Evolutionary conservation across 2,113 vertebrate genomes (phyloP), one percentile per base, ranked within the genome.

Genomic region (Eurystomus gularis): DNA sequence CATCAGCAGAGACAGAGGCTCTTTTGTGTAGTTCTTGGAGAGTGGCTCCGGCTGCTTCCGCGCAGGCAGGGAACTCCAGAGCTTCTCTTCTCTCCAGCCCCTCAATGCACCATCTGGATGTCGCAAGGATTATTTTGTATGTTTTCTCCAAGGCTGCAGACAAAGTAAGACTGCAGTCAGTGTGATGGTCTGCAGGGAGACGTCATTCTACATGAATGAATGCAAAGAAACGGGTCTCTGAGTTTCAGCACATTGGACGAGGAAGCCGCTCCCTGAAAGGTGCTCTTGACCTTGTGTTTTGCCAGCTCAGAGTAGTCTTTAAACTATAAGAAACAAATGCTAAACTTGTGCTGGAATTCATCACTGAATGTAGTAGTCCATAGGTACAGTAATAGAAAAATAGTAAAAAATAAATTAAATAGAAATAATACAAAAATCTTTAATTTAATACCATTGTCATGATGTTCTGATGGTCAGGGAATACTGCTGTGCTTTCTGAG

Each of bases 1-100:
- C 96, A 80, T 62, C 78, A 75, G 80, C 54, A 42, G 61, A 48
- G 75, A 98, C 97, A 98, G 98, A 97, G 94, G 76, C 80, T 94
- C 58, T 24, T n/a, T 97, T 98, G 98, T 98, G 83, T 54, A 64
- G 78, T 70, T 49, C 65, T 94, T 94, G 90, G 85, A 92, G 13
- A 49, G 86, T 68, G 93, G 95, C 65, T 96, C 90, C 92, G 94
- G 70, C 52, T 68, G 93, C 93, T 98, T 95, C 96, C 5, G 3
- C 6, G 2, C 94, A 95, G 92, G 48, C 93, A 77, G 96, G 49
- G 35, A 91, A 40, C 52, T 72, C 46, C 2, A 8, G 83, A 96
- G 83, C 93, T 95, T 96, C 83, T 95, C 94, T 94, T 95, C 51
- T 6, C 83, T 97, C 73, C 93, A 96, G 69, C 88, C 89, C 82